A percentile compares a stretch with the other conserved stretches of the same genome.
phyloP scores from a whole-genome alignment of 2,113 vertebrate genomes.

The Chascanopsetta lugubris region DNA sequence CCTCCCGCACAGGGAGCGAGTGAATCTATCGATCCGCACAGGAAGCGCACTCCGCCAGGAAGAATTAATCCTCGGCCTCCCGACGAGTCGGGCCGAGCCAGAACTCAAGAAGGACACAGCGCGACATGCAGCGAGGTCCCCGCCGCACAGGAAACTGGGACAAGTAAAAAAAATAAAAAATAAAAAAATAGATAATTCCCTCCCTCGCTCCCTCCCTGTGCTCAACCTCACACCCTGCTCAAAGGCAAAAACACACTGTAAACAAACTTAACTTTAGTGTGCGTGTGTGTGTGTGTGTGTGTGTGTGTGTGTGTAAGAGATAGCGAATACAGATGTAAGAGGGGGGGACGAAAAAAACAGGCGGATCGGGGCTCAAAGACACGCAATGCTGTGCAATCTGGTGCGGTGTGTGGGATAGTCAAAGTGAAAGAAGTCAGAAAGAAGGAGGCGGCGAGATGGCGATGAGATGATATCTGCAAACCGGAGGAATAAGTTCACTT shows the following conservation, averaged over 20 bases:
- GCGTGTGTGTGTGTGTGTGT: slow-evolving; percentile 31
- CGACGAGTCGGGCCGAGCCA: slow-evolving; percentile 30
- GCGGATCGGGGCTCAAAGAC: neutral
- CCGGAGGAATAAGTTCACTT: neutral
- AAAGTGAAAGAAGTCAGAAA: neutral
- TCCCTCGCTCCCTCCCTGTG: neutral
- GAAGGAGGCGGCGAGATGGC: neutral
- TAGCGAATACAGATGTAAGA: slow-evolving; percentile 9
- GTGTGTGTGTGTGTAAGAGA: slow-evolving; percentile 2
- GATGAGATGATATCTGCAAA: neutral
- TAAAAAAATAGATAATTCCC: too few species aligned
- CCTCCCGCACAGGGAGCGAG: slow-evolving; percentile 51
- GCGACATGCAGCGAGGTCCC: slow-evolving; percentile 32
- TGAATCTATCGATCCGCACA: slow-evolving; percentile 59
- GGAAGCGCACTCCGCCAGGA: slow-evolving; percentile 37
- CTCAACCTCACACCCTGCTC: slow-evolving; percentile 42
- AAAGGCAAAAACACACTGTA: slow-evolving; percentile 42
- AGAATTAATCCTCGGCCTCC: slow-evolving; percentile 48
- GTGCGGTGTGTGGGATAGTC: neutral
- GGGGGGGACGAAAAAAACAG: slow-evolving; percentile 8
- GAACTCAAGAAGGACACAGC: slow-evolving; percentile 33
- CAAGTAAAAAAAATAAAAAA: slow-evolving; percentile 22
- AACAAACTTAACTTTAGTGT: slow-evolving; percentile 42
- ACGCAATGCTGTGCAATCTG: slow-evolving; percentile 41
- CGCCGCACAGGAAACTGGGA: slow-evolving; percentile 47